Evolutionary conservation across 2,888 invertebrate genomes (phyloP), one percentile per base, ranked within the genome.

Genomic region (Papilio protenor): DNA sequence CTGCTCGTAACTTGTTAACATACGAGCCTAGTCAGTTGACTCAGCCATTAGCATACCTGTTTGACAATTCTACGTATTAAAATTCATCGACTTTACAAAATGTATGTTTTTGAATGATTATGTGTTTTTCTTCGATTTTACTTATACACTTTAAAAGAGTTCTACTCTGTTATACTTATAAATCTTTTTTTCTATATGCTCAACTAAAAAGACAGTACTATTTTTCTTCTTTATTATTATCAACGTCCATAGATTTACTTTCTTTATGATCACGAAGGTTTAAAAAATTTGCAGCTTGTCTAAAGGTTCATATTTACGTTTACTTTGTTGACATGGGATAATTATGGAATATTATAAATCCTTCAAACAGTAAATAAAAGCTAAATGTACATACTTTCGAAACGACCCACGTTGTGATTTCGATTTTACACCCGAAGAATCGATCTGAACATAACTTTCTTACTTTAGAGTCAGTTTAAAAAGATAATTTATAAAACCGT

Each of bases 21-120:
- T 69, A 69, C 40, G n/a, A 40, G 66, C 66, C 66, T 66, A 69
- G 40, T 64, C 8, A 40, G 66, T 69, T 69, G 66, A 69, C 45
- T 40, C 45, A 45, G 45, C 4, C 10, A 69, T 45, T 69, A 45
- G 12, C 40, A 69, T 69, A 45, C 21, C 66, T 40, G 33, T 40
- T 33, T 40, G 33, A 40, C 45, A 45, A 69, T 69, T 66, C 40
- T 12, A 66, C 40, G 45, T 45, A 66, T 66, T 66, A 66, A 66
- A 40, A 66, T 66, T 66, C n/a, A 66, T 66, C 66, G n/a, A 45
- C 6, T 5, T 27, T 18, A 21, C 64, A 64, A 61, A 27, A 64
- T 59, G 27, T 59, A 59, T 59, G 23, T 61, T 61, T 61, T 61
- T 11, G 61, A 23, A 59, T 23, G 10, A 4, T 23, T 23, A 11